Conservation (phyloP, 2,113 vertebrate species). For the Danio rerio region DNA sequence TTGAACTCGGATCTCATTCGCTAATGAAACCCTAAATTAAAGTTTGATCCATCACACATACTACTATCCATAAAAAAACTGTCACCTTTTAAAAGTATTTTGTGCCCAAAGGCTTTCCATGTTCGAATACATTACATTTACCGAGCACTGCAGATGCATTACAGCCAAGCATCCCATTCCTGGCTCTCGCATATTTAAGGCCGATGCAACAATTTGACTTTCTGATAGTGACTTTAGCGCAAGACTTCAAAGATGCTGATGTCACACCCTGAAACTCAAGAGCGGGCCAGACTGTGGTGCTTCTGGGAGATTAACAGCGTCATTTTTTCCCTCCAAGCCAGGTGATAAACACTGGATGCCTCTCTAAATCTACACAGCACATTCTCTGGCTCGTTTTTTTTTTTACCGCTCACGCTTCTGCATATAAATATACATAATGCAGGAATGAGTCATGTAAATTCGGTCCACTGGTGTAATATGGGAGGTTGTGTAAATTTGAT, state of each 20-base stretch:
- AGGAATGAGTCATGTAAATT: constrained; percentile 67
- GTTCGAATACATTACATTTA: no score
- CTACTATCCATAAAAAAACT: no score
- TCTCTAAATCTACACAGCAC: constrained; percentile 14
- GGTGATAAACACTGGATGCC: constrained; percentile 32
- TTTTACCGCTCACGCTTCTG: constrained; percentile 10
- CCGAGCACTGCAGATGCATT: background rate
- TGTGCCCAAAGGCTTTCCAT: no score
- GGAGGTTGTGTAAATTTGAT: constrained; percentile 60
- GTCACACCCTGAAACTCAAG: background rate
- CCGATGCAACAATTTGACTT: background rate
- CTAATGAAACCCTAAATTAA: no score
- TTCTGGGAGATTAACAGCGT: constrained; percentile 11
- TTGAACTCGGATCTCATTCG: no score
- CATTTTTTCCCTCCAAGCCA: background rate
- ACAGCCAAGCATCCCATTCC: background rate
- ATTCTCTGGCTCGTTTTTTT: constrained; percentile 5
- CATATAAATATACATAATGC: constrained; percentile 34
- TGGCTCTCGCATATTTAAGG: background rate
- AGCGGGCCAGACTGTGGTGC: background rate
- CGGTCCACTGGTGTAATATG: constrained; percentile 62
- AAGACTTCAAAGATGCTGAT: constrained; percentile 17
- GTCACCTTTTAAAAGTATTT: no score
- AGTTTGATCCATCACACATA: no score
- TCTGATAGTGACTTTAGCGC: background rate